Base-by-base conservation (phyloP, 2,888 invertebrate species). In the Drosophila peninsularis region DNA sequence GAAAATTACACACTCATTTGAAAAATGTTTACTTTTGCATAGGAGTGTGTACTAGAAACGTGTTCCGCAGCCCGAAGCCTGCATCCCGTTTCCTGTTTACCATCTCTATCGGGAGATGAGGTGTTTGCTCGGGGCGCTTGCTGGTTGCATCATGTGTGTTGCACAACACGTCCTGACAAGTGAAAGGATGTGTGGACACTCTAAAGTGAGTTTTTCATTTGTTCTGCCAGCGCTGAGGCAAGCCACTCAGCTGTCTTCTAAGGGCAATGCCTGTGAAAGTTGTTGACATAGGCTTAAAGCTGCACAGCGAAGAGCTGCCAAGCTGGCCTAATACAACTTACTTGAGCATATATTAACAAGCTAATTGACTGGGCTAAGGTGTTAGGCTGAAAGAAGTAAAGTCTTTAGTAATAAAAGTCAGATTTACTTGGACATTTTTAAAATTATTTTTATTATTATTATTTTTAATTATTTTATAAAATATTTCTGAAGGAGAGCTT, bases 1-100 rank as follows among this genome's bases (percentile, higher is more conserved):
- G 88, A 77, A 85, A 85, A 88, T 85, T 82, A 85, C 88, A 85
- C 82, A 85, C 72, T 80, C 82, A 82, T 84, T 85, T 80, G 66
- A 71, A 72, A 76, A 74, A 71, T 85, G 85, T 88, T 85, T 88
- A 79, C 82, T 79, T 74, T 78, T 85, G 76, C 68, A 76, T 76
- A 65, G 60, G 56, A 75, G 65, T 62, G 65, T 42, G 77, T 21
- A 55, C 74, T 58, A 63, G 61, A 71, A 66, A 58, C 66, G 63
- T 77, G 65, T 65, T 75, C 72, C 74, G 71, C 47, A 58, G 73
- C 81, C 78, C 62, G 84, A 45, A 57, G 67, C 44, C 73, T 73
- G 80, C 71, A 71, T 76, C 64, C 71, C 88, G 77, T 82, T 85
- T 85, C 84, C 84, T 85, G 88, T 87, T 85, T 84, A 68, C 34